phyloP scores from a whole-genome alignment of 2,888 invertebrate genomes.

The Epistrophella euchroma region DNA sequence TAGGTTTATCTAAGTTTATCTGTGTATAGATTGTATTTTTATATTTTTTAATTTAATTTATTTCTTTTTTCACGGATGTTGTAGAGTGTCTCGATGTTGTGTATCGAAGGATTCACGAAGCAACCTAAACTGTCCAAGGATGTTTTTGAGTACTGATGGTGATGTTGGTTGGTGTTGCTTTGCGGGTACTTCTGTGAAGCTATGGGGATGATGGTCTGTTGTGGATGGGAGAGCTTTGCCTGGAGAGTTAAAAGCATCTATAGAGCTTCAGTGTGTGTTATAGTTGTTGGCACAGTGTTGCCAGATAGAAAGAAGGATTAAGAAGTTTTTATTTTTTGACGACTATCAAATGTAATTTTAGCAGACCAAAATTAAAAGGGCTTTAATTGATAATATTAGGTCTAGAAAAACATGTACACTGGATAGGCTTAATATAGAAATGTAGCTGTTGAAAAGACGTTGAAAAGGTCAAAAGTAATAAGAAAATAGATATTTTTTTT shows the following conservation, averaged over 20 bases:
- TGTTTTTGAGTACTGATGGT: constrained; percentile 36
- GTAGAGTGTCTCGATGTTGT: constrained; percentile 35
- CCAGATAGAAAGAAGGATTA: constrained; percentile 10
- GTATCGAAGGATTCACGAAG: constrained; percentile 54
- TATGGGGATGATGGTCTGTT: constrained; percentile 20
- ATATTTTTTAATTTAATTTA: not conserved
- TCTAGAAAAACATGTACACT: too few relatives aligned
- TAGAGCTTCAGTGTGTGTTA: constrained; percentile 56
- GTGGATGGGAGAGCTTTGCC: constrained; percentile 61
- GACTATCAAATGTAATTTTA: too few relatives aligned
- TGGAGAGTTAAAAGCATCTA: constrained; percentile 69
- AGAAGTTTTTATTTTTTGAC: too few relatives aligned
- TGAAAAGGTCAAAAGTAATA: too few relatives aligned
- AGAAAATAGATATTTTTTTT: too few relatives aligned
- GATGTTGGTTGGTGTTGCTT: constrained; percentile 43
- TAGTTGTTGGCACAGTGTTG: constrained; percentile 45
- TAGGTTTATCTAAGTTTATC: constrained; percentile 4
- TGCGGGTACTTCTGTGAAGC: constrained; percentile 31
- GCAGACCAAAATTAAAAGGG: too few relatives aligned
- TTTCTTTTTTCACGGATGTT: constrained; percentile 21
- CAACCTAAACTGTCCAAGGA: constrained; percentile 68
- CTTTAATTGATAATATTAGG: too few relatives aligned
- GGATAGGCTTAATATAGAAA: too few relatives aligned
- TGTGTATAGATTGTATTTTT: not conserved
- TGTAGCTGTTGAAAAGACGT: too few relatives aligned